Conservation (phyloP, 2,113 vertebrate species). For the Abramis brama region DNA sequence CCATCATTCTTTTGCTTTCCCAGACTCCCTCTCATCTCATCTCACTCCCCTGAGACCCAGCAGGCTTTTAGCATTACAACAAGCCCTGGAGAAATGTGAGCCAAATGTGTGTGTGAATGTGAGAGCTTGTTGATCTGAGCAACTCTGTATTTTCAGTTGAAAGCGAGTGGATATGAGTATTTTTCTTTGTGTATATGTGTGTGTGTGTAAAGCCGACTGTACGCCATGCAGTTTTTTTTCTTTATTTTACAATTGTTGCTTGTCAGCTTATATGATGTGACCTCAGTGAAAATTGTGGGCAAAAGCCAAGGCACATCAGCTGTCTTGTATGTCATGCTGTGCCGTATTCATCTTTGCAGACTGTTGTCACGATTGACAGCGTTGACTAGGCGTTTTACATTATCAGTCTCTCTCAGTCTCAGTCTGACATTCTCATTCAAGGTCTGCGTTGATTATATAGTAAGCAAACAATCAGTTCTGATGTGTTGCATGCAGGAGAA, state of each 20-base stretch:
- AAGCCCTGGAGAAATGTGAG: slow-evolving; percentile 17
- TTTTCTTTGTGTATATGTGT: not conserved
- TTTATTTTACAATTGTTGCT: not conserved
- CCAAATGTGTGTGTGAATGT: slow-evolving; percentile 31
- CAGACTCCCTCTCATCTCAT: not conserved
- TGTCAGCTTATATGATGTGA: not conserved
- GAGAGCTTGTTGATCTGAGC: slow-evolving; percentile 15
- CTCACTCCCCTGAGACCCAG: slow-evolving; percentile 17
- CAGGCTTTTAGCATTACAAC: slow-evolving; percentile 41
- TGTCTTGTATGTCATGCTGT: not conserved
- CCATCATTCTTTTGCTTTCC: not conserved
- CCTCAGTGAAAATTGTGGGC: not conserved
- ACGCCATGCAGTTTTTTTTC: not conserved
- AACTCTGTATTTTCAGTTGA: not conserved
- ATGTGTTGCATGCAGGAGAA: too few relatives aligned
- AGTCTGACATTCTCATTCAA: not conserved
- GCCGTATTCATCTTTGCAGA: not conserved
- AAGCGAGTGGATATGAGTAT: not conserved
- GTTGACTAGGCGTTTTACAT: not conserved
- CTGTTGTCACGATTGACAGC: not conserved
- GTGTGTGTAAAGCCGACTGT: not conserved
- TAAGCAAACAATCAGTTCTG: too few relatives aligned
- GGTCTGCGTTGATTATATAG: not conserved
- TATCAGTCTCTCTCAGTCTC: not conserved
- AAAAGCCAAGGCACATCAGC: slow-evolving; percentile 6